Base-by-base conservation (phyloP, 2,113 vertebrate species). In the Halichoerus grypus region DNA sequence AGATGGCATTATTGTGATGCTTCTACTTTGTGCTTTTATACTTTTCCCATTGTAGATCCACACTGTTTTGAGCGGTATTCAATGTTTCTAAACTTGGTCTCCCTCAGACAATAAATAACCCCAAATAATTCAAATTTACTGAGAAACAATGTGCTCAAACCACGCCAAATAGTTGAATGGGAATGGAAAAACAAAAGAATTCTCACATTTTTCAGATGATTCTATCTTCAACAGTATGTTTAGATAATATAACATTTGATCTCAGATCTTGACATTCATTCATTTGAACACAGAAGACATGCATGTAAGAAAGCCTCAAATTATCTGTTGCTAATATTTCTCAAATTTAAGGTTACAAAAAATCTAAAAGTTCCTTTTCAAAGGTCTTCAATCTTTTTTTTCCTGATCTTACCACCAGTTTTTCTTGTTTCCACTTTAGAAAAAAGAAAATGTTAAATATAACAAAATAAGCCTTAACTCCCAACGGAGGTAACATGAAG, bases 371-470 rank as follows among this genome's bases (percentile, higher is more conserved):
- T 51, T 90, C 21, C 22, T 88, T 51, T 85, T 81, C 15, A 85
- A 72, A 84, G 13, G 1, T 36, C 33, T 61, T 81, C 65, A 65
- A 16, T 18, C 0, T 8, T 14, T 46, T 80, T 80, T 76, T 82
- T 46, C 42, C 26, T 87, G 12, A 39, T 53, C 33, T 84, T 46
- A 65, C 4, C 13, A 87, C 4, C 11, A 69, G 28, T 79, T 67
- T 96, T 7, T 80, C 36, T 90, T n/a, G 7, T 74, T 96, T 88
- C 21, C 46, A 53, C 49, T 79, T 19, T 3, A 11, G 33, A 51
- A 51, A 79, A 28, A 51, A 53, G 33, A 28, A 88, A 76, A 74
- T 95, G 63, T 89, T 93, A 88, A 94, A 39, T 94, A 55, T 84
- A 82, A 80, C 36, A 92, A 92, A 92, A 67, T 3, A 88, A 33